Evolutionary conservation across 2,113 vertebrate genomes (phyloP), one percentile per base, ranked within the genome.

Genomic region (Protobothrops flavoviridis): DNA sequence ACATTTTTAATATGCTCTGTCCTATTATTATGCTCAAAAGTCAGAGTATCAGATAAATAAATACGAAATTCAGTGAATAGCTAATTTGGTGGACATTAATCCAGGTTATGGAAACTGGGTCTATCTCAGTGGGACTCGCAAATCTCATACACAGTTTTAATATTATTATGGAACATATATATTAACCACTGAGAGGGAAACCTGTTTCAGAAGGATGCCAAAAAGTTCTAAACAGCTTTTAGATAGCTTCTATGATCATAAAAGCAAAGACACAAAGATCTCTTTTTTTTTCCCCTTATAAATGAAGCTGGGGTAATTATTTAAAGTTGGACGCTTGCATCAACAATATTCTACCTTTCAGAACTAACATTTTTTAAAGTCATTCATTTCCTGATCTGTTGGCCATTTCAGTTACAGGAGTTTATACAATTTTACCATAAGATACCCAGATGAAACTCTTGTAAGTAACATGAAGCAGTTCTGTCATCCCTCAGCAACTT

Each of bases 311-410:
- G 39, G 69, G 69, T 90, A 88, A 90, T 93, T 90, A 85, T 20
- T 29, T 26, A 11, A 48, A 43, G 15, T 86, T 61, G 88, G 64
- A 86, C 23, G 53, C 9, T 45, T 86, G 29, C 61, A 61, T 13
- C n/a, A 86, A 55, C 55, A 50, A 20, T 56, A 53, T 53, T 56
- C n/a, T 93, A 23, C 81, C 74, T 15, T 93, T 93, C 55, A 52
- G n/a, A 86, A 39, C 3, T 93, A 74, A 90, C 74, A 86, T 86
- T 93, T 64, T 64, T 50, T 86, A 55, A 93, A 93, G 88, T 20
- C 74, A 55, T 39, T 12, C 55, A 52, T 86, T 56, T 61, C 56
- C 89, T 39, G 74, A 39, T 86, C 45, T 90, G 55, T 52, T 81
- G 29, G 45, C 92, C 45, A 52, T 93, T 90, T 90, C 88, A 90